Evolutionary conservation across 2,113 vertebrate species (phyloP).

Genomic region (Cisticola juncidis): DNA sequence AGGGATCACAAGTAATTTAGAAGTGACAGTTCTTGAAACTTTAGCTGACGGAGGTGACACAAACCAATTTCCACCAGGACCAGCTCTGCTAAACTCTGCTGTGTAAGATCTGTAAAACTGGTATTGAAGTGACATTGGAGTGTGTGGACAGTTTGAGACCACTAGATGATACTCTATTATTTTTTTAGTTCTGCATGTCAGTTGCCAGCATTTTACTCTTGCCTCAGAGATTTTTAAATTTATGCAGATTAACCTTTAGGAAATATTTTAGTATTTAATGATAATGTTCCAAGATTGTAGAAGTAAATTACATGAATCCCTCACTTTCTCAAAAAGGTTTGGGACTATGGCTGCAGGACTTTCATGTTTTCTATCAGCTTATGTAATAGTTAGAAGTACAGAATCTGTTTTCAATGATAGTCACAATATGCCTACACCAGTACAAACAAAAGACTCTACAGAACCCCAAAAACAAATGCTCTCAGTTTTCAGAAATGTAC

Average conservation of each 20-base stretch:
- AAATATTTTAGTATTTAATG: neutral
- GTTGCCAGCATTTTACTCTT: neutral
- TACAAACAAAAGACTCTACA: neutral
- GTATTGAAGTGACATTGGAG: neutral
- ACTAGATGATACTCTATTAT: neutral
- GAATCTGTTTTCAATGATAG: neutral
- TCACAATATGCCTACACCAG: neutral
- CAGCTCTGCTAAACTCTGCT: neutral
- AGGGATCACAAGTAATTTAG: neutral
- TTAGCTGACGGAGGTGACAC: neutral
- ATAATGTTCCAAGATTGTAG: neutral
- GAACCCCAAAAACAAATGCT: neutral
- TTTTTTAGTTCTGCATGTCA: neutral
- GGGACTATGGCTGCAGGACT: neutral
- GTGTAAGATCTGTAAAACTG: neutral
- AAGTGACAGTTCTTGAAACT: neutral
- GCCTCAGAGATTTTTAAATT: neutral
- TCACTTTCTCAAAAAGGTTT: neutral
- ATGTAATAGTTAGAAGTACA: neutral
- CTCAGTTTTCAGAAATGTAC: neutral
- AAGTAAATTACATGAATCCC: neutral
- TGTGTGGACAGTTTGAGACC: neutral
- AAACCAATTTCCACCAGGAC: neutral
- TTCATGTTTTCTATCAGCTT: neutral
- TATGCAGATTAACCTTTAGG: neutral